Conservation (phyloP, 2,113 vertebrate species). For the Microcebus lehilahytsara region DNA sequence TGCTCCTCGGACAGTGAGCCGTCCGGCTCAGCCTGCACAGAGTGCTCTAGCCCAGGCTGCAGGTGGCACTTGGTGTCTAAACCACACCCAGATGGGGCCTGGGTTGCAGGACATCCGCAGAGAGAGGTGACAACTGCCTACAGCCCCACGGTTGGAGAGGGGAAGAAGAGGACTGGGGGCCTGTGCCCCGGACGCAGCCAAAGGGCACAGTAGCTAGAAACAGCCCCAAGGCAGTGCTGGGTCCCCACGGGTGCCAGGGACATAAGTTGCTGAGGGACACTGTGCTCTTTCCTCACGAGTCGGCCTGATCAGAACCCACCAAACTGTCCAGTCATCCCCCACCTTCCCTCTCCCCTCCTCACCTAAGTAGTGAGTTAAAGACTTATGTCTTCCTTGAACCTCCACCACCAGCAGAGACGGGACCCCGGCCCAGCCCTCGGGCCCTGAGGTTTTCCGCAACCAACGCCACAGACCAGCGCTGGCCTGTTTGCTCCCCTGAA, state of each 20-base stretch:
- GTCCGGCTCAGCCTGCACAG: background rate
- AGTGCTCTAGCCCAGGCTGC: background rate
- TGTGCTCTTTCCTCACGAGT: too few relatives aligned
- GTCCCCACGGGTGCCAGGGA: background rate
- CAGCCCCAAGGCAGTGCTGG: background rate
- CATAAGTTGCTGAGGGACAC: background rate
- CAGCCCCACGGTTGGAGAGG: background rate
- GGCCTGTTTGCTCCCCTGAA: background rate
- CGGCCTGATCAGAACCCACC: background rate
- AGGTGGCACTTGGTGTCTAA: fast-evolving
- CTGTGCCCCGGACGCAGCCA: fast-evolving
- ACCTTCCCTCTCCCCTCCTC: fast-evolving
- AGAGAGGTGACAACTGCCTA: background rate
- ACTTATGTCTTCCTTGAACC: background rate
- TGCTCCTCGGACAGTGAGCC: background rate
- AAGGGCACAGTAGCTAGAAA: background rate
- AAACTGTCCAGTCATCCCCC: background rate
- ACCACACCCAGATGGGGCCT: background rate
- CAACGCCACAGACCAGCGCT: background rate
- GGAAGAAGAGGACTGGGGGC: background rate
- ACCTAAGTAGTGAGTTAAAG: too few relatives aligned
- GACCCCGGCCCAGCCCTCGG: fast-evolving
- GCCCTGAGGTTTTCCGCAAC: background rate
- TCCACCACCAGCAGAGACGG: background rate
- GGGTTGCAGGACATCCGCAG: background rate